Conservation (phyloP, 2,888 invertebrate genomes). For the Campoletis raptor region DNA sequence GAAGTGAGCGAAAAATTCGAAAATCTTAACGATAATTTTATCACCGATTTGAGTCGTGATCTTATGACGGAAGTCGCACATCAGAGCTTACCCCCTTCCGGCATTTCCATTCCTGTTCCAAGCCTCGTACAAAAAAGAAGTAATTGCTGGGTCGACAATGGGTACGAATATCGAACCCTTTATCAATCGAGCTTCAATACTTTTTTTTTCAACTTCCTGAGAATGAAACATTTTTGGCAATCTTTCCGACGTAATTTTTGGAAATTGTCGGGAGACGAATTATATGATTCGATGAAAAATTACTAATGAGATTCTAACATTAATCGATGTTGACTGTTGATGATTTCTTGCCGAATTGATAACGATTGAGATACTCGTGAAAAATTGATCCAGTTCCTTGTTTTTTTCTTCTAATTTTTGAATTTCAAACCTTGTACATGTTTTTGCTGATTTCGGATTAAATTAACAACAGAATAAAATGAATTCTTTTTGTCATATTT, state of each 20-base stretch:
- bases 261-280: too few relatives aligned
- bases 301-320: too few relatives aligned
- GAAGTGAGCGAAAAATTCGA: constrained; percentile 52
- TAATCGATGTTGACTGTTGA: not conserved
- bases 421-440: not conserved
- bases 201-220: not conserved
- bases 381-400: not conserved
- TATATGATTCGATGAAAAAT: not conserved
- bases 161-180: constrained; percentile 58
- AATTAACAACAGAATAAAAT: not conserved
- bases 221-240: not conserved
- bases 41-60: constrained; percentile 77
- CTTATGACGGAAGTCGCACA: constrained; percentile 80
- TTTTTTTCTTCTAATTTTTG: not conserved
- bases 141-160: constrained; percentile 71
- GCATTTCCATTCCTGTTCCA: constrained; percentile 76
- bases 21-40: constrained; percentile 64
- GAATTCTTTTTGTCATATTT: too few relatives aligned
- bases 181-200: not conserved
- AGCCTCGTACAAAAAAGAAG: constrained; percentile 71
- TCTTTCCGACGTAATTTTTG: not conserved
- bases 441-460: not conserved
- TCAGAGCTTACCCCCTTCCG: constrained; percentile 81
- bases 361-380: not conserved
- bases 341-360: not conserved